Evolutionary conservation across 2,113 vertebrate species (phyloP).

Genomic region (Petaurus breviceps): DNA sequence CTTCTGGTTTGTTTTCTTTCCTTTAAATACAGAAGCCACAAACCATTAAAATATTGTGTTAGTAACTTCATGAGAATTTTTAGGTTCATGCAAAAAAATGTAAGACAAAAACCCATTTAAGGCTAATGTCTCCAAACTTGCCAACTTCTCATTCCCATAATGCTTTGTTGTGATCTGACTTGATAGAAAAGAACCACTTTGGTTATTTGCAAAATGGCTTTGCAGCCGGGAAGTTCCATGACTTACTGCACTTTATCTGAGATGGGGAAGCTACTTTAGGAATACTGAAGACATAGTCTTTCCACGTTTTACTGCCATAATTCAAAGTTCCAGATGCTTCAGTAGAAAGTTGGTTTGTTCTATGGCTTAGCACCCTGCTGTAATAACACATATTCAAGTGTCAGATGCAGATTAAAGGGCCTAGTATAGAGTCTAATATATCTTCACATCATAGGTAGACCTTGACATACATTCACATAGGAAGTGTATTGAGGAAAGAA

Average conservation of each 20-base stretch:
- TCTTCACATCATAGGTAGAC: background rate
- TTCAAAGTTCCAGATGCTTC: background rate
- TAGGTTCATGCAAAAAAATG: conserved; percentile 65
- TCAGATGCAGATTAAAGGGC: background rate
- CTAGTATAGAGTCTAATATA: background rate
- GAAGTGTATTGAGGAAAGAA: background rate
- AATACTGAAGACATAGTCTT: background rate
- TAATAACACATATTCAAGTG: background rate
- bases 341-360: background rate
- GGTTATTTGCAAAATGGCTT: conserved; percentile 68
- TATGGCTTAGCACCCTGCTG: background rate
- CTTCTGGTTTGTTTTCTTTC: conserved; percentile 60
- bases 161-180: conserved; percentile 59
- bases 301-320: background rate
- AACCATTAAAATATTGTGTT: conserved; percentile 69
- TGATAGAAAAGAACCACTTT: conserved; percentile 71
- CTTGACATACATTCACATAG: background rate
- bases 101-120: conserved; percentile 51
- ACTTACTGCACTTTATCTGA: background rate
- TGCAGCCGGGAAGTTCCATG: conserved; percentile 84
- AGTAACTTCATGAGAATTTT: conserved; percentile 71
- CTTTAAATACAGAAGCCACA: conserved; percentile 49
- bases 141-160: conserved; percentile 43
- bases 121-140: conserved; percentile 59
- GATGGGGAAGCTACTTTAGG: background rate